phyloP scores from a whole-genome alignment of 1,140 invertebrate species.

The Cotesia chilonis region DNA sequence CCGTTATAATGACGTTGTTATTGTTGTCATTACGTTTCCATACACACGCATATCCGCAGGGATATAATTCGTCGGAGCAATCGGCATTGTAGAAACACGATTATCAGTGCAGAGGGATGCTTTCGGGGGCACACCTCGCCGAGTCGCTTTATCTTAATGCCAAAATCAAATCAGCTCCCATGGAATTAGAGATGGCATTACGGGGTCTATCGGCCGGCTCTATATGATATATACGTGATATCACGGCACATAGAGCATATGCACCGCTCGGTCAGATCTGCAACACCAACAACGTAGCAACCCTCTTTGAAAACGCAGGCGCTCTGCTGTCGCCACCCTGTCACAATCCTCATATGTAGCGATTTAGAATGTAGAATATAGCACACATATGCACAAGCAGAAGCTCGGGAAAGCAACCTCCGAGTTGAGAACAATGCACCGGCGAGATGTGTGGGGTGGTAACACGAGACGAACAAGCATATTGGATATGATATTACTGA shows the following conservation, averaged over 20 bases:
- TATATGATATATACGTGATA: constrained; percentile 25
- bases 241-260: constrained; percentile 42
- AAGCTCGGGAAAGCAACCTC: no score
- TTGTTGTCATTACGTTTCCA: constrained; percentile 33
- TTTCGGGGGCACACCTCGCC: neutral
- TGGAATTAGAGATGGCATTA: constrained; percentile 66
- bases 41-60: constrained; percentile 17
- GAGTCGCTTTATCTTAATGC: constrained; percentile 64
- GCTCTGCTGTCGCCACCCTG: constrained; percentile 41
- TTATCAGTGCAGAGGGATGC: constrained; percentile 30
- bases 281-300: neutral
- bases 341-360: constrained; percentile 54
- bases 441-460: constrained; percentile 42
- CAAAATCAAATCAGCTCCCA: constrained; percentile 65
- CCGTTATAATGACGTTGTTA: constrained; percentile 16
- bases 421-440: constrained; percentile 61
- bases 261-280: constrained; percentile 42
- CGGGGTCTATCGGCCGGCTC: constrained; percentile 53
- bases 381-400: no score
- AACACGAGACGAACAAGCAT: constrained; percentile 58
- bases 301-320: constrained; percentile 11
- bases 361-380: no score
- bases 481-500: constrained; percentile 59
- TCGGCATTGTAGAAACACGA: constrained; percentile 40
- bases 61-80: constrained; percentile 34